phyloP scores from a whole-genome alignment of 2,113 vertebrate genomes.

The Phylloscopus whistleri region DNA sequence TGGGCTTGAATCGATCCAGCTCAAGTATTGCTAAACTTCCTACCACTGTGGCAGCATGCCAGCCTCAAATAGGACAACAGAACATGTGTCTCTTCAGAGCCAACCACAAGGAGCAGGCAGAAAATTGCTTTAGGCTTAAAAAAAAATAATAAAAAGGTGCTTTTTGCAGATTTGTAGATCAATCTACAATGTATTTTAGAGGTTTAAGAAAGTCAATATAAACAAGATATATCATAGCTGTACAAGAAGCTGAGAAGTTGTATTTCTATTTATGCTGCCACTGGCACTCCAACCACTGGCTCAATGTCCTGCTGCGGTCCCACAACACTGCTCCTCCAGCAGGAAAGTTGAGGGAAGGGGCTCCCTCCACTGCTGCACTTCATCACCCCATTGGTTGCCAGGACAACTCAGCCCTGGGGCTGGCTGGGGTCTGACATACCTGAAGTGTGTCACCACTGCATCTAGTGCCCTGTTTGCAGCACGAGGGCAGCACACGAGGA shows the following conservation, averaged over 20 bases:
- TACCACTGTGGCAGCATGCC: conserved; percentile 27
- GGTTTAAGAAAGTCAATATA: conserved; percentile 65
- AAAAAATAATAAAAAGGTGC: background rate
- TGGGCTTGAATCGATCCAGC: conserved; percentile 53
- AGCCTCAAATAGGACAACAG: conserved; percentile 44
- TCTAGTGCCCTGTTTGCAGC: background rate
- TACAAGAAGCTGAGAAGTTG: background rate
- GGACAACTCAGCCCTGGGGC: background rate
- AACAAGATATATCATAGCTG: conserved; percentile 56
- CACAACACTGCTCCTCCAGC: background rate
- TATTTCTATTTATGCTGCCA: conserved; percentile 14
- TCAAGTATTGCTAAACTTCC: conserved; percentile 65
- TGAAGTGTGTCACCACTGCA: background rate
- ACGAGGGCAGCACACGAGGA: background rate
- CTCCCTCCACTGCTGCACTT: background rate
- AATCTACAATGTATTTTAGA: conserved; percentile 60
- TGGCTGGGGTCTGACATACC: background rate
- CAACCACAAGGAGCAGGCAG: conserved; percentile 46
- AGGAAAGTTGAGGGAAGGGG: background rate
- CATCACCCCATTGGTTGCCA: fast-evolving
- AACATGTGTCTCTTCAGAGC: conserved; percentile 51
- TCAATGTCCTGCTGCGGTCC: background rate
- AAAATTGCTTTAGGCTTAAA: conserved; percentile 45
- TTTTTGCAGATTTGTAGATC: conserved; percentile 65
- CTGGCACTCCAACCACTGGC: background rate